Base-by-base conservation (phyloP, 1,140 invertebrate genomes). In the Mizuhopecten yessoensis region DNA sequence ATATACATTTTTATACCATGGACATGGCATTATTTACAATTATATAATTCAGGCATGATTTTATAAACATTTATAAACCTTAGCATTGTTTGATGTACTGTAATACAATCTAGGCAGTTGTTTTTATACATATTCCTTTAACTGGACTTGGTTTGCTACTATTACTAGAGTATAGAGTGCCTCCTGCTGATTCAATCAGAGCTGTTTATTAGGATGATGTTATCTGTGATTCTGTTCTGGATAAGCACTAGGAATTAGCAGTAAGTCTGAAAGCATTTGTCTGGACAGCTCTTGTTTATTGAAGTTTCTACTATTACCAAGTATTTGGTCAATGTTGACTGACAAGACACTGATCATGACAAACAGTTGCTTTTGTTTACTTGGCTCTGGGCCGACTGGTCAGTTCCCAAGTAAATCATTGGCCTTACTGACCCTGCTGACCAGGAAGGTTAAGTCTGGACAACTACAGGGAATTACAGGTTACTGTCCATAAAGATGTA, bases 351-450 rank as follows among this genome's bases (percentile, higher is more conserved):
- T n/a, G n/a, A n/a, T n/a, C n/a, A n/a, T n/a, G n/a, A n/a, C n/a
- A n/a, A n/a, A n/a, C 57, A 75, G 29, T 75, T n/a, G 29, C n/a
- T 75, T 75, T n/a, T 75, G 57, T 75, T 75, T 75, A 29, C 57
- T 75, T 75, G 57, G 57, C 57, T 75, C n/a, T n/a, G n/a, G 57
- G 57, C 57, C 57, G 57, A 75, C 57, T 75, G 57, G 57, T 75
- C 57, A 75, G 57, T 75, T 75, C 57, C 57, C 57, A 75, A 75
- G 57, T 57, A 57, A 57, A 57, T 57, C 45, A 57, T 15, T n/a
- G 20, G 45, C 36, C 36, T 39, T 13, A 39, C 5, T 39, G 36
- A 39, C 36, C 42, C 17, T 9, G 42, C 42, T 75, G 57, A 75
- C 57, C 57, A 75, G 23, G 5, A 29, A 5, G 57, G n/a, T 49